Evolutionary conservation across 2,797 vertebrate species (phyloP), one percentile per base, ranked within the genome.

Genomic region (Manis pentadactyla): DNA sequence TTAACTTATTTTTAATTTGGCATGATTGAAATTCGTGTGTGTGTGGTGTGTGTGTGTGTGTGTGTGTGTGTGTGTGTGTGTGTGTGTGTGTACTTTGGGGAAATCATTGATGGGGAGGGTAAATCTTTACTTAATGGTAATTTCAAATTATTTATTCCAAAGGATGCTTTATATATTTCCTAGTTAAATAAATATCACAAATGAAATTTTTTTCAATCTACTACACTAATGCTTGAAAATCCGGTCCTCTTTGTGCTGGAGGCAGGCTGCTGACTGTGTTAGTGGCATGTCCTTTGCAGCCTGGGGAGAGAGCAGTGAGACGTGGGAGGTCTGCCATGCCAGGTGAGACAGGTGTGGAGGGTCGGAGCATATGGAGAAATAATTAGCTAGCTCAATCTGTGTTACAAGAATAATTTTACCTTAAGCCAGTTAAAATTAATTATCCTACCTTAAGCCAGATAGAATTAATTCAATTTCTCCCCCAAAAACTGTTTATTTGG

Each of bases 341-440:
- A 63, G 85, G 77, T 74, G 66, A 68, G 82, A 39, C 88, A 88
- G 66, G 82, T 78, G 82, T 57, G 66, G 25, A 10, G 2, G 34
- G 69, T 7, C 3, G 61, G 6, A 92, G 19, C 73, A 93, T 93
- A 85, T 73, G 93, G 94, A 49, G 23, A 69, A 96, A 71, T 88
- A 94, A 95, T 94, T 85, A 93, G 39, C 91, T 61, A 66, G 17
- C 78, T 86, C 61, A 73, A 66, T 82, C 82, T 83, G 51, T 82
- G 27, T 55, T 66, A 49, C 7, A 71, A 73, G 29, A 96, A 69
- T 42, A 81, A 96, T 87, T 83, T 34, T 89, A 94, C 71, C 66
- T 73, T 74, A 74, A 94, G 81, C 77, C 55, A 61, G 66, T 94
- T 88, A 92, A 93, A 96, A 90, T 95, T 92, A 93, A 95, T 96